Conservation (phyloP, 2,113 vertebrate species). For the Saccopteryx leptura region DNA sequence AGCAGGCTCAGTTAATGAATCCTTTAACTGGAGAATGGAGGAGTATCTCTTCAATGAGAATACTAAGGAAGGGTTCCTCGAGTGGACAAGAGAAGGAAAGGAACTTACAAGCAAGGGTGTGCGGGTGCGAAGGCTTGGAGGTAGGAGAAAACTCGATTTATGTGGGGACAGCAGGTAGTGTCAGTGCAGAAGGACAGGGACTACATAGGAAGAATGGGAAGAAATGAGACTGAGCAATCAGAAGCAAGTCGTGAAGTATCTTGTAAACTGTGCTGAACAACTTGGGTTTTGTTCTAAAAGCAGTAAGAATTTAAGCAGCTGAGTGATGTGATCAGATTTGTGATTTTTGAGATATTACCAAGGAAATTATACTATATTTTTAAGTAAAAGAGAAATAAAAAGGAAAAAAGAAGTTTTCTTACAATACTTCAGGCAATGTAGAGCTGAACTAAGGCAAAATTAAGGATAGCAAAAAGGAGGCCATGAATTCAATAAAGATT, state of each 20-base stretch:
- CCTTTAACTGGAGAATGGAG: background rate
- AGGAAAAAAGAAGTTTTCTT: background rate
- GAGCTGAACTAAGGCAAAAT: background rate
- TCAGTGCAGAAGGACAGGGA: background rate
- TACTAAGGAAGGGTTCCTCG: background rate
- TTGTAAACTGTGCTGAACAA: background rate
- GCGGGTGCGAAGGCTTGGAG: background rate
- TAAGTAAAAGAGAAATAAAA: background rate
- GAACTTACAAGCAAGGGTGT: background rate
- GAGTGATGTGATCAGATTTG: background rate
- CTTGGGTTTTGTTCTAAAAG: background rate
- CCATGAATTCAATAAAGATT: background rate
- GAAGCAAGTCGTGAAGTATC: background rate
- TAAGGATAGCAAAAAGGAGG: background rate
- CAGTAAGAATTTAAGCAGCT: background rate
- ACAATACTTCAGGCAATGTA: background rate
- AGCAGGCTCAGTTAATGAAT: background rate
- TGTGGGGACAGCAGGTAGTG: background rate
- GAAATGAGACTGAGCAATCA: background rate
- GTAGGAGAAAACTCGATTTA: background rate
- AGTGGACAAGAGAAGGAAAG: background rate
- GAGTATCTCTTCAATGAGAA: background rate
- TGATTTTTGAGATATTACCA: background rate
- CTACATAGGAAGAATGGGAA: background rate
- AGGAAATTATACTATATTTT: background rate